Evolutionary conservation across 2,113 vertebrate species (phyloP), one percentile per base, ranked within the genome.

Genomic region (Aspiorhynchus laticeps): DNA sequence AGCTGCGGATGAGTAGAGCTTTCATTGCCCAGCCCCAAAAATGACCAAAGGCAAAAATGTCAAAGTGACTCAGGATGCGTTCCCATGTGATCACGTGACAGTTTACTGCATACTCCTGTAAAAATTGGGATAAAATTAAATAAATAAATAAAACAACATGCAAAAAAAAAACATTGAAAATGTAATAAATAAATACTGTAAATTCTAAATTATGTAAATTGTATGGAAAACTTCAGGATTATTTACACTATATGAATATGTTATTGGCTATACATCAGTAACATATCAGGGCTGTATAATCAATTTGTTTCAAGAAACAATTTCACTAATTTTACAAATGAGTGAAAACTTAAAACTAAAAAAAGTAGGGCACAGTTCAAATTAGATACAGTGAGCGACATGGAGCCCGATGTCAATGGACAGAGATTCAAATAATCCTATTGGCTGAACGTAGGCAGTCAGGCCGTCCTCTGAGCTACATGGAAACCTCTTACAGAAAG

Each of bases 1-100:
- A 99, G 90, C 97, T 99, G 33, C 98, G 97, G 89, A 99, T 98
- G 88, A 99, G 92, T 85, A 99, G 89, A 74, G 98, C 98, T 92
- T 99, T 99, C 97, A 99, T 97, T 61, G 96, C 95, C 97, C 97
- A 99, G 79, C 97, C 98, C 95, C 96, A 97, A 92, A 99, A 98
- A 90, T 98, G 97, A 3, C 95, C 97, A 63, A 99, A 98, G 2
- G 97, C 97, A 94, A 99, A 99, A 90, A 99, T 97, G 88, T 99
- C 98, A 77, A 97, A 97, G 88, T 99, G 98, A 93, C 96, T 99
- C 83, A 97, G 89, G 85, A 99, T 96, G 71, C 98, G 94, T 83
- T 98, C 97, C 97, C 96, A 97, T 9, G 97, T 98, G 94, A 99
- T 99, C 80, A 96, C 94, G 0, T 98, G 96, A 88, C 98, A 99